These are phyloP conservation scores for Sebastes trivittatus DNA, from an alignment of 2,797 vertebrate species.

Conservation along the genomic window DNA sequence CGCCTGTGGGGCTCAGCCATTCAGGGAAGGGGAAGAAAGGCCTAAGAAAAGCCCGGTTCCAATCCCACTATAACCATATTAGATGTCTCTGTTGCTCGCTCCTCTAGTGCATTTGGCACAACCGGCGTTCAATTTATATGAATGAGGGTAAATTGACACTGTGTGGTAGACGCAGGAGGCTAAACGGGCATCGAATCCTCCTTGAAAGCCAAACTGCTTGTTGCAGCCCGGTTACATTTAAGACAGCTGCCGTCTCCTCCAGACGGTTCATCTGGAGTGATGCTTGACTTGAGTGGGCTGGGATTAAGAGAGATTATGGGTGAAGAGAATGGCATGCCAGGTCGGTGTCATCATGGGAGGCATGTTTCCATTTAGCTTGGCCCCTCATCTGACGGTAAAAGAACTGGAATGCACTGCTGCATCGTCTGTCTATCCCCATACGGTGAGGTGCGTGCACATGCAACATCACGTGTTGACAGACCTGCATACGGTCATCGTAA, in stretches of 20 bases:
- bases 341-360: constrained; percentile 33
- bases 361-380: constrained; percentile 41
- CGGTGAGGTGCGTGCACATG: neutral
- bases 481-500: neutral
- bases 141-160: constrained; percentile 11
- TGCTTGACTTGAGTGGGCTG: constrained; percentile 16
- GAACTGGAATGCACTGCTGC: neutral
- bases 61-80: constrained; percentile 13
- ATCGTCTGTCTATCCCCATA: neutral
- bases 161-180: neutral
- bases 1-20: neutral
- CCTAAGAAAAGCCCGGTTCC: neutral
- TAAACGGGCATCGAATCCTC: neutral
- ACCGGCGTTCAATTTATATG: neutral
- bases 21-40: neutral
- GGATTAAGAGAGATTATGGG: constrained; percentile 48
- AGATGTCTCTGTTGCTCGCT: constrained; percentile 5
- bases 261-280: constrained; percentile 28
- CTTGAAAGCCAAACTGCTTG: neutral
- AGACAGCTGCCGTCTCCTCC: constrained; percentile 28
- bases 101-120: constrained; percentile 1
- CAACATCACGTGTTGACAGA: constrained; percentile 2
- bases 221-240: neutral
- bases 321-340: constrained; percentile 19
- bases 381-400: constrained; percentile 38